Evolutionary conservation across 2,113 vertebrate genomes (phyloP).

Genomic region (Cavia aperea): DNA sequence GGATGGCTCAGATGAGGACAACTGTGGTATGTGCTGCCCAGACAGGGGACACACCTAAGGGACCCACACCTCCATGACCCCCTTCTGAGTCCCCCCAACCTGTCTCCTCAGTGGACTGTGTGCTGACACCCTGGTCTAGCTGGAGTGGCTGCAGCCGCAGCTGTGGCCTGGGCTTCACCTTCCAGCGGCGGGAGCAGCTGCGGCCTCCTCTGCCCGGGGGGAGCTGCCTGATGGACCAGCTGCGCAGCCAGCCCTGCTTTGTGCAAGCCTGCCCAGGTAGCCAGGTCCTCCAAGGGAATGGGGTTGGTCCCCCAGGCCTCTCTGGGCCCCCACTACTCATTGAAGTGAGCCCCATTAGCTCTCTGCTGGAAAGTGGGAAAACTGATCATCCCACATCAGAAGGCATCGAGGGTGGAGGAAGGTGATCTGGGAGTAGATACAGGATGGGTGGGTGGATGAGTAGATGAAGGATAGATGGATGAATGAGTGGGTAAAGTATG

Average conservation of each 20-base stretch:
- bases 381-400: not conserved
- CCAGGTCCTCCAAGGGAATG: fast-evolving
- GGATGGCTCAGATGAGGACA: conserved; percentile 83
- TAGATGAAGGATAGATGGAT: not conserved
- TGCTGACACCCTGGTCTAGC: conserved; percentile 80
- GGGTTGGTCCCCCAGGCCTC: too few relatives aligned
- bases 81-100: not conserved
- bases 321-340: not conserved
- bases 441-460: not conserved
- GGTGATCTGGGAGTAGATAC: not conserved
- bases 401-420: not conserved
- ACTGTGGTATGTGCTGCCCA: conserved; percentile 77
- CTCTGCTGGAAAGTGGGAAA: not conserved
- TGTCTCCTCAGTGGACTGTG: conserved; percentile 79
- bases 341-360: not conserved
- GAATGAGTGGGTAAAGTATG: too few relatives aligned
- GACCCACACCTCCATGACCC: not conserved
- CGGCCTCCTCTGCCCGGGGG: conserved; percentile 77
- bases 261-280: conserved; percentile 85
- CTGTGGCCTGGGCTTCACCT: conserved; percentile 86
- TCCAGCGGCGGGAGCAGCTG: conserved; percentile 80
- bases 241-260: conserved; percentile 86
- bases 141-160: conserved; percentile 88
- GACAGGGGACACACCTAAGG: not conserved
- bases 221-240: conserved; percentile 73